A percentile compares a stretch with the other conserved stretches of the same genome.
Conservation (phyloP, 2,113 vertebrate species). For the Campylorhamphus procurvoides region DNA sequence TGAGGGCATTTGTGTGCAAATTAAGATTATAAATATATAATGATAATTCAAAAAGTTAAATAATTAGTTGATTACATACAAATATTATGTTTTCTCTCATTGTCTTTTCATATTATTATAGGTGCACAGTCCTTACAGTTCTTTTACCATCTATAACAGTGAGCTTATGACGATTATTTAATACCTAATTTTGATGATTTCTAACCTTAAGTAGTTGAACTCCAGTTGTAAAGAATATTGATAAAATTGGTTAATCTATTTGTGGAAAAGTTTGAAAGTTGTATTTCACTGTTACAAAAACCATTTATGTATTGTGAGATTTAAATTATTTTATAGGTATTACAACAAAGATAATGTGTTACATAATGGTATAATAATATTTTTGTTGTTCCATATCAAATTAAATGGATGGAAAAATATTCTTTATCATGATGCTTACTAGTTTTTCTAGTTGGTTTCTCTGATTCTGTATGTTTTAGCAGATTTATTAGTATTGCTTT, state of each 20-base stretch:
- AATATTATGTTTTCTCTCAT: slow-evolving; percentile 45
- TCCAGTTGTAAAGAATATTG: not conserved
- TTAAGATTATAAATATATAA: slow-evolving; percentile 71
- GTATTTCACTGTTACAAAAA: not conserved
- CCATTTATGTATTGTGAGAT: not conserved
- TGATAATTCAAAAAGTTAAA: slow-evolving; percentile 66
- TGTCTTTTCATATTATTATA: slow-evolving; percentile 21
- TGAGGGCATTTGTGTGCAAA: slow-evolving; percentile 65
- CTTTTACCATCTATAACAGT: not conserved
- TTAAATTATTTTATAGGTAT: not conserved
- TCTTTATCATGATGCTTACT: not conserved
- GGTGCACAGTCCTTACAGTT: slow-evolving; percentile 18
- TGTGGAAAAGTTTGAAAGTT: not conserved
- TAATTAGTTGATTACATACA: slow-evolving; percentile 68
- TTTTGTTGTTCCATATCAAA: not conserved
- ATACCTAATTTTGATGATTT: not conserved
- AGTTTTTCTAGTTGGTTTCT: not conserved
- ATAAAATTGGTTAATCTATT: not conserved
- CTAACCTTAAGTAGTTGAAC: not conserved
- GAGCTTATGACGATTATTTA: slow-evolving; percentile 26
- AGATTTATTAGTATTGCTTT: not conserved
- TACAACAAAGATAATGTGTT: slow-evolving; percentile 6
- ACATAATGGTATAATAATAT: not conserved
- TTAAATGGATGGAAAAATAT: not conserved
- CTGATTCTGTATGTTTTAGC: not conserved